phyloP scores from a whole-genome alignment of 2,797 vertebrate genomes.

The Enteromius viviparus region DNA sequence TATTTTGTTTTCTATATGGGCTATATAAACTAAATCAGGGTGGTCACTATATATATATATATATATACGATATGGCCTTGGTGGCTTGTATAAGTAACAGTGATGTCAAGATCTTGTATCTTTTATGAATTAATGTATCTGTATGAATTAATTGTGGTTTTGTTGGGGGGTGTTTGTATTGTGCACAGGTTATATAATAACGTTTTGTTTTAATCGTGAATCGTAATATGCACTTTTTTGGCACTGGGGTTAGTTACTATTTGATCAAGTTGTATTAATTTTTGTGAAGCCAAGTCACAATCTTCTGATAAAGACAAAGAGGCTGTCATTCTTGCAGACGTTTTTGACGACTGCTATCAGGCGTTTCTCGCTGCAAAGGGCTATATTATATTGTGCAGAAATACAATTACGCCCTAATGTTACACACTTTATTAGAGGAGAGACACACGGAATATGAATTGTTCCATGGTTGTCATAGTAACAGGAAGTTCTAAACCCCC shows the following conservation, averaged over 20 bases:
- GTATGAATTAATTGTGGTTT: no score
- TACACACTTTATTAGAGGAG: slow-evolving; percentile 78
- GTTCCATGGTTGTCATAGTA: slow-evolving; percentile 82
- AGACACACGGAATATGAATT: slow-evolving; percentile 78
- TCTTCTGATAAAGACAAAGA: background rate
- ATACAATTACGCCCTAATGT: slow-evolving; percentile 78
- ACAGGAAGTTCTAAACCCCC: slow-evolving; percentile 80
- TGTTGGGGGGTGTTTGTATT: no score
- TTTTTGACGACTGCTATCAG: slow-evolving; percentile 32
- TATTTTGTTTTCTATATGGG: slow-evolving; percentile 18
- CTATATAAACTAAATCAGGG: slow-evolving; percentile 25
- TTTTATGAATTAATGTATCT: no score
- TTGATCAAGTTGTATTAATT: background rate
- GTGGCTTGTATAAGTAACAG: slow-evolving; percentile 3
- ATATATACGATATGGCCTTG: no score
- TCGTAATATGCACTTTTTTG: background rate
- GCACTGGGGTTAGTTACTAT: background rate
- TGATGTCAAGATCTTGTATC: background rate
- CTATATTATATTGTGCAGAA: slow-evolving; percentile 72
- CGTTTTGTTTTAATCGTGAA: no score
- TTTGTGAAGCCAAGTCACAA: background rate
- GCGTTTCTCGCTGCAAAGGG: slow-evolving; percentile 9
- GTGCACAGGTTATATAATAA: no score
- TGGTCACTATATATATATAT: background rate
- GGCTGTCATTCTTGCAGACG: slow-evolving; percentile 32